Evolutionary conservation across 2,888 invertebrate genomes (phyloP), one percentile per base, ranked within the genome.

Genomic region (Eurois occulta): DNA sequence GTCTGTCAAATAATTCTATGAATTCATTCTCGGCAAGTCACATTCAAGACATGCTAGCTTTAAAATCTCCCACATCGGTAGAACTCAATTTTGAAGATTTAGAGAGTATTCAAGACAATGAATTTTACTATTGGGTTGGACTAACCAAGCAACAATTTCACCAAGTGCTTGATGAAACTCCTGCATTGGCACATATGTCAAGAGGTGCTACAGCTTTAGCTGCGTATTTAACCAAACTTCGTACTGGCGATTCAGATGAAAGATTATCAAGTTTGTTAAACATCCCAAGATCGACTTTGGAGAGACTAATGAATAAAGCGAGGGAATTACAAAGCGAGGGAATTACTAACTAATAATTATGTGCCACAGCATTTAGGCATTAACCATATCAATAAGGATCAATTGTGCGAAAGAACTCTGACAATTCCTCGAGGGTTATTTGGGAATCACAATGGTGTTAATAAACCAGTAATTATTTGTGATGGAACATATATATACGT

Each of bases 381-480:
- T 11, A 64, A 64, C 64, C 38, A 64, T 13, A 38, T 38, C 24
- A 64, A 24, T 24, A 64, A 24, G 24, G 38, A 64, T 24, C 38
- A 64, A 64, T 38, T 64, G 64, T 38, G 38, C 35, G 38, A 38
- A 38, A 38, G 38, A 11, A 64, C 38, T 24, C 24, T 38, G 24
- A 64, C 6, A 38, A 64, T 38, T 38, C 41, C 65, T n/a, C n/a
- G 65, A 41, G 65, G 41, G 11, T 38, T 64, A 38, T 64, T 62
- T 62, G 62, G 35, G 18, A 38, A 62, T 62, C 62, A 64, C 13
- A 64, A 64, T 64, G 64, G 24, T 38, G 24, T 24, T 24, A 38
- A 64, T 38, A 38, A 64, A 64, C 64, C 38, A 38, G 24, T 38
- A 38, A 41, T 65, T 65, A 41, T 65, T 41, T 65, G 65, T 64